Base-by-base conservation (phyloP, 2,797 vertebrate genomes). In the Tragopan temminckii region DNA sequence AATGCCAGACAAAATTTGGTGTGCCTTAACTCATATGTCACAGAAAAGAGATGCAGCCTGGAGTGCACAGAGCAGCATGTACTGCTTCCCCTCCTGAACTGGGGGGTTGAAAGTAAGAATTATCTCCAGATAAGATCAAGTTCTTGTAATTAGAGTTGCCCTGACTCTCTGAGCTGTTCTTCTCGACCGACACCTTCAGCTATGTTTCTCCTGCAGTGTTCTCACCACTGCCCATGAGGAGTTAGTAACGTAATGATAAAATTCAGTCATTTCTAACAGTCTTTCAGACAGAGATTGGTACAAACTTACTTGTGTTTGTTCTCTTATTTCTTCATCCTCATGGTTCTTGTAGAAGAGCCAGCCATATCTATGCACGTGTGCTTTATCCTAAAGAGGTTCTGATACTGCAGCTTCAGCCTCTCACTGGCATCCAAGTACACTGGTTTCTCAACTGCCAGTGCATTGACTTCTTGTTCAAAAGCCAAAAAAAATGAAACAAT, bases 181-280 rank as follows among this genome's bases (percentile, higher is more conserved):
- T 64, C 27, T 89, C 24, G n/a, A 29, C 81, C 27, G 29, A 67
- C 38, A 53, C 8, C 27, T 85, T 72, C 43, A 45, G 27, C 14
- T 29, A 24, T 3, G 1, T 46, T 78, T 7, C 1, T n/a, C 42
- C 43, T 33, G 25, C 0, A 1, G 6, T 31, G n/a, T n/a, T 84
- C 90, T 69, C 33, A 33, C 59, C 27, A 7, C 31, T 55, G 27
- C 35, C 46, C 27, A 1, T 23, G 27, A 45, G 0, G 1, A 57
- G 7, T 53, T 42, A 88, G 40, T 1, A 3, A 58, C 16, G 84
- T 13, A 66, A 68, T 35, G 61, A 61, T 68, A 70, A 81, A 86
- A 75, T 72, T 55, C 79, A 38, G 23, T 11, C 42, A n/a, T 36
- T 66, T 80, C 80, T 58, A 71, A 40, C 43, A 31, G 45, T 27